Evolutionary conservation across 2,888 invertebrate species (phyloP).

Genomic region (Notodonta dromedarius): DNA sequence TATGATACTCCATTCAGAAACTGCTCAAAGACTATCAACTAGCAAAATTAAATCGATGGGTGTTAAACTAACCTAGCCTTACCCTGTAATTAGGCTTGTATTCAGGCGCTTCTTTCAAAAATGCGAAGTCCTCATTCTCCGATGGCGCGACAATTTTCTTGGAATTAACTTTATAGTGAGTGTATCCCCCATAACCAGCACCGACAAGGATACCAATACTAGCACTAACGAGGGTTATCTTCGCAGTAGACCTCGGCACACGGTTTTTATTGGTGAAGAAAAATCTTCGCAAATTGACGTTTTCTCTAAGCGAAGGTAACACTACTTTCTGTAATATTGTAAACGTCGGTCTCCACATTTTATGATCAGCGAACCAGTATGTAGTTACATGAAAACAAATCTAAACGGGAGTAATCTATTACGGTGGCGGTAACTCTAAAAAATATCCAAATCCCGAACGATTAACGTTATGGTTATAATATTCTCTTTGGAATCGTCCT

Average conservation of each 20-base stretch:
- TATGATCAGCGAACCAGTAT: conserved; percentile 13
- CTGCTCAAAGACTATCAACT: no score
- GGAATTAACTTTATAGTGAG: conserved; percentile 75
- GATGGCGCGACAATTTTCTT: conserved; percentile 54
- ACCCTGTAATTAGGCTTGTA: conserved; percentile 81
- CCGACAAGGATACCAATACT: conserved; percentile 84
- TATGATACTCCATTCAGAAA: no score
- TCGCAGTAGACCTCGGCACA: conserved; percentile 68
- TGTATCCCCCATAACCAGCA: conserved; percentile 81
- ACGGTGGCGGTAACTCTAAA: background rate
- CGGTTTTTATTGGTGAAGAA: conserved; percentile 68
- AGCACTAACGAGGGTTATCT: conserved; percentile 84
- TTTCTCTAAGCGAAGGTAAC: conserved; percentile 62
- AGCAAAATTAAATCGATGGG: no score
- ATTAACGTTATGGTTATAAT: no score
- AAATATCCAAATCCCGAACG: no score
- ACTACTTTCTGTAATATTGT: conserved; percentile 64
- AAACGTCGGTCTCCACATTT: conserved; percentile 74
- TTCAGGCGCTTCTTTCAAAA: conserved; percentile 75
- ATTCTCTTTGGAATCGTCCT: no score
- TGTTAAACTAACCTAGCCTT: conserved; percentile 27
- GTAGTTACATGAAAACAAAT: conserved; percentile 26
- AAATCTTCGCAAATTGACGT: conserved; percentile 52
- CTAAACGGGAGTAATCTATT: background rate
- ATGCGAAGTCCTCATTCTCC: conserved; percentile 70